A percentile compares a stretch with the other conserved stretches of the same genome.
Evolutionary conservation across 1,140 invertebrate genomes (phyloP).

Genomic region (Camponotus floridanus): DNA sequence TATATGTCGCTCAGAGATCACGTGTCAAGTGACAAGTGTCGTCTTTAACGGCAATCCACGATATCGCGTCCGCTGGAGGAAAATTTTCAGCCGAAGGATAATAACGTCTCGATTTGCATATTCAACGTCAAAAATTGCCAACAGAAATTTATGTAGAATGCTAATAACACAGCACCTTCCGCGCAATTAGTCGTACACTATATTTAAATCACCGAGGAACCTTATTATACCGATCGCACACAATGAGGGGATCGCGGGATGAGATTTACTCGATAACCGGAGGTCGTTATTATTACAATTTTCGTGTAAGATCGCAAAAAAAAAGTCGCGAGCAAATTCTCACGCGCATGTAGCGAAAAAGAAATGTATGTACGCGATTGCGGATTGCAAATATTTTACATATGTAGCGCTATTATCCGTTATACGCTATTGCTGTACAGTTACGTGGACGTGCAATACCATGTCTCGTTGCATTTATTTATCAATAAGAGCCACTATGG

Average conservation of each 20-base stretch:
- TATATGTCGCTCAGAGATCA: too few relatives aligned
- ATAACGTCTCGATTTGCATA: neutral
- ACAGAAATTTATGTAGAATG: neutral
- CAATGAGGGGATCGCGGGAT: neutral
- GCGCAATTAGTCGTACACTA: slow-evolving; percentile 30
- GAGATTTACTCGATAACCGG: neutral
- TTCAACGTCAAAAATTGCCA: slow-evolving; percentile 1
- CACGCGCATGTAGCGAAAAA: neutral
- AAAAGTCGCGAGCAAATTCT: slow-evolving; percentile 14
- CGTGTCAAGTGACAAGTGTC: too few relatives aligned
- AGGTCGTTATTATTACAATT: neutral
- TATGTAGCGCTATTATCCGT: slow-evolving; percentile 36
- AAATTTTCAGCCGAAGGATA: neutral
- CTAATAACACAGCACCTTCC: slow-evolving; percentile 12
- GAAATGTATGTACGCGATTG: slow-evolving; percentile 23
- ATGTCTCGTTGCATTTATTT: slow-evolving; percentile 37
- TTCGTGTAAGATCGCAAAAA: neutral
- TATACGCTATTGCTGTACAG: slow-evolving; percentile 38
- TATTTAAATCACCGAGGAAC: slow-evolving; percentile 22
- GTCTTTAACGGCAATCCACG: too few relatives aligned
- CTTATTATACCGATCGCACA: slow-evolving; percentile 45
- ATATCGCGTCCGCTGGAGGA: too few relatives aligned
- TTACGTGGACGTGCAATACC: slow-evolving; percentile 38
- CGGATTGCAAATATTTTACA: slow-evolving; percentile 48
- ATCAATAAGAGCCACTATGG: slow-evolving; percentile 29